These are phyloP conservation scores for Crotalus horridus DNA, from an alignment of 2,113 vertebrate genomes.

Conservation along the genomic window DNA sequence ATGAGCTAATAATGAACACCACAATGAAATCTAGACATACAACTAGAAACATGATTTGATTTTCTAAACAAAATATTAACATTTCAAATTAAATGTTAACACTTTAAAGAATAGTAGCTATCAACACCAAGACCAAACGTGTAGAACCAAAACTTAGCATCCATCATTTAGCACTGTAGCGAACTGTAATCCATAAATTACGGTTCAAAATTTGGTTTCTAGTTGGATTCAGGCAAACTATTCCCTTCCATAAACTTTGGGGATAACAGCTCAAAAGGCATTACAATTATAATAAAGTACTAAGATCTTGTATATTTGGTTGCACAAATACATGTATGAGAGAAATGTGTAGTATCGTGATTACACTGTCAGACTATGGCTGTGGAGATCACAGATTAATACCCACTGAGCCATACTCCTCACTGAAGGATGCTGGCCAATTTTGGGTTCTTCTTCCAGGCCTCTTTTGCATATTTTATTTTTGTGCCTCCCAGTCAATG, in stretches of 20 bases:
- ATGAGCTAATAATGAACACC: not conserved
- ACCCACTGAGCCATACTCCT: not conserved
- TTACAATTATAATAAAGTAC: not conserved
- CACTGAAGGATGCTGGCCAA: not conserved
- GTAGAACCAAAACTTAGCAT: not conserved
- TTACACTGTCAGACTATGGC: not conserved
- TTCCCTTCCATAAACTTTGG: not conserved
- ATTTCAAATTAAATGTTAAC: not conserved
- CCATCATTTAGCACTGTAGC: not conserved
- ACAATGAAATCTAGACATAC: not conserved
- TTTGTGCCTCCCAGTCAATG: not conserved
- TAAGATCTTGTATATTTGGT: not conserved
- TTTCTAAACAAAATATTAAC: not conserved
- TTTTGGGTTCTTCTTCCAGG: not conserved
- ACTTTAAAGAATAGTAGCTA: not conserved
- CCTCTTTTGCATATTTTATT: not conserved
- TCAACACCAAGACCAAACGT: not conserved
- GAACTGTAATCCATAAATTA: not conserved
- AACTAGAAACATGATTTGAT: not conserved
- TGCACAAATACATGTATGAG: not conserved
- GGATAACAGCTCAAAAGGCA: not conserved
- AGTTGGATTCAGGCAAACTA: not conserved
- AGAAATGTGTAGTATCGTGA: not conserved
- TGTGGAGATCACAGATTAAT: not conserved
- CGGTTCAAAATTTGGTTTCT: not conserved